Base-by-base conservation (phyloP, 2,797 vertebrate species). In the Mus minutoides region DNA sequence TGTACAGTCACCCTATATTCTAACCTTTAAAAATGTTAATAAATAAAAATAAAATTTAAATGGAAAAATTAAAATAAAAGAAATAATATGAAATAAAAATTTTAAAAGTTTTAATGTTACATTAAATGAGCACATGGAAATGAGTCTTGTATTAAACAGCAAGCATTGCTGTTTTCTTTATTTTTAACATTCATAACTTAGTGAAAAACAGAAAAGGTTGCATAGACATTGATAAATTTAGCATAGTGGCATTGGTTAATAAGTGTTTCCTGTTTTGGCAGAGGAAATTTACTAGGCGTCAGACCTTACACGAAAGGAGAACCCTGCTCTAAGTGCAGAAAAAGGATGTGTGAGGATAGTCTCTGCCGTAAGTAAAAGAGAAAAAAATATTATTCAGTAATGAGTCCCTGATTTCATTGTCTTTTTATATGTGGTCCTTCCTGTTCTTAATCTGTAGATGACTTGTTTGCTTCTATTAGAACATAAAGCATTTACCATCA, bases 311-410 rank as follows among this genome's bases (percentile, higher is more conserved):
- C 0, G 1, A 73, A 7, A 79, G 97, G 96, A 92, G 0, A 2
- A 21, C 0, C 91, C 67, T 98, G 98, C 26, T 82, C 82, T 64
- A 4, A 43, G n/a, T 97, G 98, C 60, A 10, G 56, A 82, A 43
- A 8, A 84, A 88, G 95, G 0, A 75, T 2, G 52, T 98, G 98
- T 1, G 0, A 7, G 12, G 37, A 97, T 4, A 96, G 92, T 0
- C 97, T 97, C 69, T 98, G 98, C 76, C 0, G 97, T 98, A 97
- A 98, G 98, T 80, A 96, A 96, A 88, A 88, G 13, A 26, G 64
- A 3, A 9, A 64, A 67, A 73, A 62, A 58, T 11, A 78, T 93
- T 80, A 58, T 43, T 92, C 31, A 76, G 4, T 22, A 83, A 40
- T 52, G 1, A 90, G 92, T 89, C n/a, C 40, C 76, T 40, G 84